A percentile compares a stretch with the other conserved stretches of the same genome.
phyloP scores from a whole-genome alignment of 2,113 vertebrate genomes.

The Erinaceus europaeus region DNA sequence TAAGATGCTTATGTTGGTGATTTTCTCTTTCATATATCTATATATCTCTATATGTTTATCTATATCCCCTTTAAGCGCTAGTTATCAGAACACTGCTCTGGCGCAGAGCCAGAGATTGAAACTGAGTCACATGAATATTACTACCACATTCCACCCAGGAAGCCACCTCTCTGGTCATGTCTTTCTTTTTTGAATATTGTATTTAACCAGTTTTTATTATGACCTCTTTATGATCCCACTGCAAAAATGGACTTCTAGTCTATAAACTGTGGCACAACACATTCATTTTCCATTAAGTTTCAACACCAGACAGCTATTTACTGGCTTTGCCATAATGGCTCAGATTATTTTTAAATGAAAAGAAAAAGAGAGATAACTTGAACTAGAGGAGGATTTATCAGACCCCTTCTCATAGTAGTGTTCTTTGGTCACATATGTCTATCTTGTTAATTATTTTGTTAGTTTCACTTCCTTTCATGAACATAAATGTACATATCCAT shows the following conservation, averaged over 20 bases:
- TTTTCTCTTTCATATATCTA: too few relatives aligned
- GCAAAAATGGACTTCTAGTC: neutral
- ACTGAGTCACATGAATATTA: too few relatives aligned
- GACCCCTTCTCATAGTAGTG: neutral
- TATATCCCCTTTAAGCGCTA: too few relatives aligned
- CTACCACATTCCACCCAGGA: too few relatives aligned
- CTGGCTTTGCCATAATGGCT: neutral
- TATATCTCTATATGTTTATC: too few relatives aligned
- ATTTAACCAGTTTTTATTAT: neutral
- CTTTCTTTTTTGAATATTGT: neutral
- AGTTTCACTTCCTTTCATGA: constrained; percentile 22
- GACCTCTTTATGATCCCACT: neutral
- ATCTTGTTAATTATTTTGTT: neutral
- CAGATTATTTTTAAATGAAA: neutral
- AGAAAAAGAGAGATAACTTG: neutral
- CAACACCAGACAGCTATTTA: neutral
- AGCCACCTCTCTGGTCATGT: too few relatives aligned
- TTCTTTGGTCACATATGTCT: neutral
- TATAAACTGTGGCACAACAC: neutral
- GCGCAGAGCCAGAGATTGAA: too few relatives aligned
- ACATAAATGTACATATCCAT: neutral
- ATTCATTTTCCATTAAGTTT: constrained; percentile 4
- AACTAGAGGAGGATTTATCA: constrained; percentile 20
- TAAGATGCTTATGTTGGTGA: neutral
- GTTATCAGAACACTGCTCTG: too few relatives aligned